phyloP scores from a whole-genome alignment of 2,797 vertebrate genomes.

The Lagocephalus sceleratus region DNA sequence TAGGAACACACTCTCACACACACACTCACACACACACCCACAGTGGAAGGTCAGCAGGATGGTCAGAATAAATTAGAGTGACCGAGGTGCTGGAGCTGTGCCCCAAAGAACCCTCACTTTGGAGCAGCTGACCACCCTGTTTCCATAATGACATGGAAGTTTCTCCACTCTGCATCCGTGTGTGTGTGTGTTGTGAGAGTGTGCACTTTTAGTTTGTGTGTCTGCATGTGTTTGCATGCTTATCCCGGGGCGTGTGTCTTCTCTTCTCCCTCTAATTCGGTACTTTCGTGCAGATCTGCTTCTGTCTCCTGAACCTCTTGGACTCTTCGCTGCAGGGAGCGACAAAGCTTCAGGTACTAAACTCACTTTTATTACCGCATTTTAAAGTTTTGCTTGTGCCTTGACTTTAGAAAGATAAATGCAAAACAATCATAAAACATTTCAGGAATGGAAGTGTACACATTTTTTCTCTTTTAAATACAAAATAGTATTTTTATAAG shows the following conservation, averaged over 20 bases:
- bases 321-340: slow-evolving; percentile 36
- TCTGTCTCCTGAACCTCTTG: slow-evolving; percentile 13
- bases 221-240: slow-evolving; percentile 48
- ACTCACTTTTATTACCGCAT: no score
- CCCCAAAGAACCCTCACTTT: slow-evolving; percentile 48
- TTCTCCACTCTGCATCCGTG: slow-evolving; percentile 5
- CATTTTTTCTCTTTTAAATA: no score
- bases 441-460: no score
- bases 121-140: slow-evolving; percentile 37
- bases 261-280: slow-evolving; percentile 17
- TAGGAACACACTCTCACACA: slow-evolving; percentile 18
- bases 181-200: slow-evolving; percentile 5
- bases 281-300: slow-evolving; percentile 7
- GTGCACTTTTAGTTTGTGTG: not conserved
- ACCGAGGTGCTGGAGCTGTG: slow-evolving; percentile 39
- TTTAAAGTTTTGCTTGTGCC: no score
- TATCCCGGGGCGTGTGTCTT: slow-evolving; percentile 5
- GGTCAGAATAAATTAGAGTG: slow-evolving; percentile 19
- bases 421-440: no score
- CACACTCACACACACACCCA: slow-evolving; percentile 12
- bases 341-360: slow-evolving; percentile 22
- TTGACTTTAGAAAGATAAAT: no score
- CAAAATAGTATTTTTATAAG: no score
- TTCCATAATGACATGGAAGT: slow-evolving; percentile 49
- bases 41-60: slow-evolving; percentile 20